Conservation (phyloP, 1,140 invertebrate genomes). For the Drosophila littoralis region DNA sequence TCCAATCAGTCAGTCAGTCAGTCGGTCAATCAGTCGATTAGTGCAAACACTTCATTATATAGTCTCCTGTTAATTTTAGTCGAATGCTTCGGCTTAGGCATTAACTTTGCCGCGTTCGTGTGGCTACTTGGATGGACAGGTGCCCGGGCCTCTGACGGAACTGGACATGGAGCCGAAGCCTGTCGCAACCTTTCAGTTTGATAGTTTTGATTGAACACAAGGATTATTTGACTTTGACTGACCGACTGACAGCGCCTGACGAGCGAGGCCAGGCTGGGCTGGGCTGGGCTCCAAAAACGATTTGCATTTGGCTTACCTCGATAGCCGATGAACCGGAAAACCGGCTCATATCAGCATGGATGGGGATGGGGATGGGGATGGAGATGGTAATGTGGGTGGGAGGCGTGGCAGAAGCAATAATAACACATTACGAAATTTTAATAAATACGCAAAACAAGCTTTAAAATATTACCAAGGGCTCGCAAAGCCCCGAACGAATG, state of each 20-base stretch:
- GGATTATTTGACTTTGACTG: conserved; percentile 25
- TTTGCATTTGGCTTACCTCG: conserved; percentile 31
- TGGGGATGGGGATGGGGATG: background rate
- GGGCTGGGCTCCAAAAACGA: background rate
- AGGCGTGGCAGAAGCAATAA: background rate
- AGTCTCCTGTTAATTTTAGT: too few species aligned
- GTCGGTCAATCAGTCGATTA: too few species aligned
- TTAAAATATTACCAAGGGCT: conserved; percentile 33
- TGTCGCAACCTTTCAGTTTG: conserved; percentile 7
- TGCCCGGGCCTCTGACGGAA: too few species aligned
- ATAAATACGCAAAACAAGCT: conserved; percentile 42
- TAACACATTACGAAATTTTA: conserved; percentile 27
- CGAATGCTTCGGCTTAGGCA: background rate
- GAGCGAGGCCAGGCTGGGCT: too few species aligned
- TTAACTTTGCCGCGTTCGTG: background rate
- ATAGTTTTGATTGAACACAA: conserved; percentile 4
- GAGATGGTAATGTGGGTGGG: background rate
- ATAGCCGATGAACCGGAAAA: conserved; percentile 28
- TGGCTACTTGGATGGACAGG: too few species aligned
- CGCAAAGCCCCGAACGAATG: conserved; percentile 16
- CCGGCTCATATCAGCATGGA: conserved; percentile 17
- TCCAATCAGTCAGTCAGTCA: too few species aligned
- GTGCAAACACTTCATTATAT: too few species aligned
- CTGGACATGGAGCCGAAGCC: background rate
- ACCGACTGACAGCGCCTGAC: background rate